A percentile compares a stretch with the other conserved stretches of the same genome.
These are phyloP conservation scores for Mirounga angustirostris DNA, from an alignment of 2,113 vertebrate genomes.

Conservation along the genomic window DNA sequence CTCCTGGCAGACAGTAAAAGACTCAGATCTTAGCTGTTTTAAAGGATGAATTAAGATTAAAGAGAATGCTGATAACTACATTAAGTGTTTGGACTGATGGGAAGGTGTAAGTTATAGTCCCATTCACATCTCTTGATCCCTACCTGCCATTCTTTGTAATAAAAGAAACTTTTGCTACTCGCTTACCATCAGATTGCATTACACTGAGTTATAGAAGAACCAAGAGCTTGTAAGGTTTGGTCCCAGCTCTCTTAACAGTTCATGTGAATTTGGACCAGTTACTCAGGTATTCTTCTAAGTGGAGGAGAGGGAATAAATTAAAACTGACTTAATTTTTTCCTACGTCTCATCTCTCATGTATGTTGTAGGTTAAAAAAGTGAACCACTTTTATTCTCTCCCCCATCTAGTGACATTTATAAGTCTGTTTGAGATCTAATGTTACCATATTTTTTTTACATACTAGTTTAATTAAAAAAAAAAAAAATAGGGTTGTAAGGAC, in stretches of 20 bases:
- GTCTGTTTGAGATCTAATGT: background rate
- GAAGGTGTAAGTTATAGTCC: background rate
- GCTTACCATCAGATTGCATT: background rate
- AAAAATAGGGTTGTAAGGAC: background rate
- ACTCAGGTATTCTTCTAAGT: background rate
- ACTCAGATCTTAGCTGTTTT: background rate
- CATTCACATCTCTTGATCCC: background rate
- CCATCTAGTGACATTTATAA: background rate
- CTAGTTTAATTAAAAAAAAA: background rate
- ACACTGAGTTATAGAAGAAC: background rate
- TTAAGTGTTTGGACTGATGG: background rate
- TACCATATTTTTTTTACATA: background rate
- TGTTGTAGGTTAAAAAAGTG: background rate
- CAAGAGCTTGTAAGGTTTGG: background rate
- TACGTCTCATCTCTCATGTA: background rate
- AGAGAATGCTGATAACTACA: background rate
- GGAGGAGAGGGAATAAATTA: background rate
- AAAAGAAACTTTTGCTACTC: background rate
- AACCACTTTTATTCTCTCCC: background rate
- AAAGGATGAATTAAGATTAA: background rate
- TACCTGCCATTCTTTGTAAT: background rate
- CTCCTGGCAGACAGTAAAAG: background rate
- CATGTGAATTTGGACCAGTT: background rate
- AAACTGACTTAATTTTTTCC: slow-evolving; percentile 19
- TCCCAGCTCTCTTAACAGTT: background rate